phyloP scores from a whole-genome alignment of 2,113 vertebrate species.

The Struthio camelus region DNA sequence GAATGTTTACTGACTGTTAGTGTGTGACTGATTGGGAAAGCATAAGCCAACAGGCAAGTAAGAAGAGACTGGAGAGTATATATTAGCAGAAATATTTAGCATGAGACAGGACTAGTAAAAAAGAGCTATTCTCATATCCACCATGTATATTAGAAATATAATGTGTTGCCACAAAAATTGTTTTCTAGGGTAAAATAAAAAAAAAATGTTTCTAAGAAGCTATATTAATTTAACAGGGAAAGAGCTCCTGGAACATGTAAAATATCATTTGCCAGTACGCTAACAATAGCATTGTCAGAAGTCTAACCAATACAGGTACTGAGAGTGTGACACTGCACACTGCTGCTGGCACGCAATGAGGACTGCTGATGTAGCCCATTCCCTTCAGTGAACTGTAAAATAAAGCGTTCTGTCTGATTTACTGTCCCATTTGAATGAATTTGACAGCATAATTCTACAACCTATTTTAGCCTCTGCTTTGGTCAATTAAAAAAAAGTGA shows the following conservation, averaged over 20 bases:
- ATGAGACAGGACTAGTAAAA: neutral
- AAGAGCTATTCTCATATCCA: neutral
- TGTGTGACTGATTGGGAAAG: neutral
- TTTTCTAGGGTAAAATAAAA: neutral
- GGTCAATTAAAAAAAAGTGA: slow-evolving; percentile 4
- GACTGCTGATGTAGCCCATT: neutral
- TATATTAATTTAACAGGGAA: neutral
- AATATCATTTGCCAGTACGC: neutral
- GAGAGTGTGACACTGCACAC: neutral
- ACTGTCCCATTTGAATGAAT: neutral
- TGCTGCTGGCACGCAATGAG: neutral
- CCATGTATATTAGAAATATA: neutral
- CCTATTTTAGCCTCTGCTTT: neutral
- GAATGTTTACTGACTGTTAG: neutral
- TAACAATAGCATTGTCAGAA: neutral
- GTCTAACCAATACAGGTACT: neutral
- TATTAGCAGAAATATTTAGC: neutral
- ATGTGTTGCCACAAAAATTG: neutral
- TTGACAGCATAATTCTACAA: neutral
- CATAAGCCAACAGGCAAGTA: neutral
- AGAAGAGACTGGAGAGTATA: neutral
- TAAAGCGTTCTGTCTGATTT: neutral
- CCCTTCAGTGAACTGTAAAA: neutral
- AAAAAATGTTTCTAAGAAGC: neutral
- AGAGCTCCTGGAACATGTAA: neutral